Evolutionary conservation across 2,113 vertebrate genomes (phyloP).

Genomic region (Odontophorus gujanensis): DNA sequence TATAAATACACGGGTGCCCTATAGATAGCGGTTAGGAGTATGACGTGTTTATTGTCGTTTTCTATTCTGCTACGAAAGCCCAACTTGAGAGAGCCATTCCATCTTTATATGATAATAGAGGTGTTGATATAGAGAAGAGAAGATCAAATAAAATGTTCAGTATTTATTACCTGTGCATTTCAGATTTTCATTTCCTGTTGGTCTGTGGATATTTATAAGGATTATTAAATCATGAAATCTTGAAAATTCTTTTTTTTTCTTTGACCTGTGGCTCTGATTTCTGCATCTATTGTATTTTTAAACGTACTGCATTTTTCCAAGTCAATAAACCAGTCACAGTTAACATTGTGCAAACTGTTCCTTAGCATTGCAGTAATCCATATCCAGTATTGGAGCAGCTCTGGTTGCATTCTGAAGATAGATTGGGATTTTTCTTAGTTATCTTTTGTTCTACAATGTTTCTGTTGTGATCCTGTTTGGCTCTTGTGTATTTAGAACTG

Average conservation of each 20-base stretch:
- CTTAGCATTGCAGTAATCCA: not conserved
- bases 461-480: not conserved
- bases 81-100: not conserved
- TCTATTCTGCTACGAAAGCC: not conserved
- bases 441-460: not conserved
- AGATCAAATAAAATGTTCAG: not conserved
- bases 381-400: not conserved
- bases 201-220: not conserved
- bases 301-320: not conserved
- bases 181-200: not conserved
- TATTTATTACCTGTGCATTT: not conserved
- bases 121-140: not conserved
- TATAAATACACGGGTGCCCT: not conserved
- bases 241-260: not conserved
- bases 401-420: not conserved
- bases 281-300: not conserved
- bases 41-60: not conserved
- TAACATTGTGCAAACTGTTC: not conserved
- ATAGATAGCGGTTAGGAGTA: not conserved
- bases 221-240: not conserved
- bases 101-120: not conserved
- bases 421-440: not conserved
- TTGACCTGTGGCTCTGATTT: not conserved
- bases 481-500: not conserved
- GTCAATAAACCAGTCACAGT: not conserved